These are phyloP conservation scores for Metalampra italica DNA, from an alignment of 2,888 invertebrate species.

Conservation along the genomic window DNA sequence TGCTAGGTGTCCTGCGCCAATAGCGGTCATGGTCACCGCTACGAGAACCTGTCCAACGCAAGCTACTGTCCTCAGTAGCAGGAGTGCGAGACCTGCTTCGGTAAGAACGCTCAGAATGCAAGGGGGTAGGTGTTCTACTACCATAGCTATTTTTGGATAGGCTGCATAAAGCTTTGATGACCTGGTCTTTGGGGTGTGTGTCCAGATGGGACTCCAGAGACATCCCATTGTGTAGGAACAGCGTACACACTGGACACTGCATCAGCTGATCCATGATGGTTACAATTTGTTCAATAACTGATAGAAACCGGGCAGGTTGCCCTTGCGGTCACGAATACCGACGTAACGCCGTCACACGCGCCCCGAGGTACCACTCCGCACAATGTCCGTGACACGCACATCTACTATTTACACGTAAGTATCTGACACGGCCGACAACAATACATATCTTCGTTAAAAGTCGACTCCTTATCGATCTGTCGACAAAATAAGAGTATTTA, in stretches of 20 bases:
- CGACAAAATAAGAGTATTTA: conserved; percentile 61
- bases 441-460: conserved; percentile 62
- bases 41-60: conserved; percentile 48
- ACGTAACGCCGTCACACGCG: conserved; percentile 45
- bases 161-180: conserved; percentile 86
- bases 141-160: conserved; percentile 60
- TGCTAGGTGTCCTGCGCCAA: conserved; percentile 54
- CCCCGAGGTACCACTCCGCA: conserved; percentile 46
- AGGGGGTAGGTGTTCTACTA: conserved; percentile 62
- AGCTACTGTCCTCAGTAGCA: conserved; percentile 48
- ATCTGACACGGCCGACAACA: conserved; percentile 54
- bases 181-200: conserved; percentile 93
- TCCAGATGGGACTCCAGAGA: conserved; percentile 88
- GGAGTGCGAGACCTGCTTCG: conserved; percentile 63
- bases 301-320: conserved; percentile 10
- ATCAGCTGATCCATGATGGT: conserved; percentile 67
- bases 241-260: conserved; percentile 90
- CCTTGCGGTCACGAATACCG: conserved; percentile 15
- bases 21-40: conserved; percentile 57
- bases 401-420: conserved; percentile 60
- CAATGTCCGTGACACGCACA: conserved; percentile 66
- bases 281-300: conserved; percentile 17
- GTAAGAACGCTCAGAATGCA: conserved; percentile 61
- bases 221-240: conserved; percentile 90
- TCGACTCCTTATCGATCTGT: conserved; percentile 73